A percentile compares a stretch with the other conserved stretches of the same genome.
phyloP scores from a whole-genome alignment of 2,113 vertebrate genomes.

The Pampusana beccarii region DNA sequence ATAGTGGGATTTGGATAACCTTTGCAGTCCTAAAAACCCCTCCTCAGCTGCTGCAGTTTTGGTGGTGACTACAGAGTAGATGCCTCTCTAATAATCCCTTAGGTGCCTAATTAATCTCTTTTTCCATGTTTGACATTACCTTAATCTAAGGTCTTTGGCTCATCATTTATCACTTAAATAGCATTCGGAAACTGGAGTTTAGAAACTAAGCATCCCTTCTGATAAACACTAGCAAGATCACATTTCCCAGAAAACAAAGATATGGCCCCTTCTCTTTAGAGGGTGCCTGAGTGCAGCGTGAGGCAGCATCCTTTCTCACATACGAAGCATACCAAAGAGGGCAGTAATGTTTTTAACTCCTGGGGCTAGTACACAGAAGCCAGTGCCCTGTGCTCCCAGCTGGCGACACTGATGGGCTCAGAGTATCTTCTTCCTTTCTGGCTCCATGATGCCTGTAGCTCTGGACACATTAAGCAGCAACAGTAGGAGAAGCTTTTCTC shows the following conservation, averaged over 20 bases:
- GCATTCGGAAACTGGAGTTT: background rate
- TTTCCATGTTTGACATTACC: background rate
- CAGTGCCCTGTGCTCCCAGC: background rate
- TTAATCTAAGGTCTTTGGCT: background rate
- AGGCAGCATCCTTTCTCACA: background rate
- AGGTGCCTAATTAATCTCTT: background rate
- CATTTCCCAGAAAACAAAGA: background rate
- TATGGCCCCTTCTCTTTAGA: background rate
- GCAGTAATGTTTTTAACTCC: background rate
- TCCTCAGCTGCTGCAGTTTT: background rate
- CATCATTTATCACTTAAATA: background rate
- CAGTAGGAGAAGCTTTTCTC: background rate
- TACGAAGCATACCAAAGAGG: background rate
- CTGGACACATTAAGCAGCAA: background rate
- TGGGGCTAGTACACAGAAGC: background rate
- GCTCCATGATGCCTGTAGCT: background rate
- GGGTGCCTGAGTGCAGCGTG: background rate
- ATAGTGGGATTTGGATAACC: background rate
- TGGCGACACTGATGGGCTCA: background rate
- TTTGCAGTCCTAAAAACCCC: background rate
- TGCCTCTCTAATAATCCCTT: background rate
- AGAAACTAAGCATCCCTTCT: background rate
- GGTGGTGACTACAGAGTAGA: background rate
- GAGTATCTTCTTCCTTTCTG: background rate
- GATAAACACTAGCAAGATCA: background rate